These are phyloP conservation scores for Vesta saturnalis DNA, from an alignment of 2,888 invertebrate species.

Conservation along the genomic window DNA sequence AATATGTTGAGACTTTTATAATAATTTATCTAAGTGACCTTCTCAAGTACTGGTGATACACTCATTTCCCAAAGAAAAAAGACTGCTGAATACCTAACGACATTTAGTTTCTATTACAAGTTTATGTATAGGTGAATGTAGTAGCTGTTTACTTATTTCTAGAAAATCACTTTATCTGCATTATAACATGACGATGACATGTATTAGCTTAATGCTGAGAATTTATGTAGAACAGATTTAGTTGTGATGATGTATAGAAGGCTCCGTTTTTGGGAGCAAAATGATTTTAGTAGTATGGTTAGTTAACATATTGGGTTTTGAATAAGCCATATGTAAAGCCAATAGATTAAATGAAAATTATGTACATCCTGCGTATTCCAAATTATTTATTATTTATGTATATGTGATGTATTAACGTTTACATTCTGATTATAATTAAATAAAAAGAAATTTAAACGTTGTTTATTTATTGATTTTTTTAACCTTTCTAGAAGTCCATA, in stretches of 20 bases:
- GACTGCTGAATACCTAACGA: too few relatives aligned
- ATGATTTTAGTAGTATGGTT: conserved; percentile 38
- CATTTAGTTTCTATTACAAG: too few relatives aligned
- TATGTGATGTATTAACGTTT: background rate
- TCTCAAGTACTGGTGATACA: conserved; percentile 5
- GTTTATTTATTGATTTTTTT: background rate
- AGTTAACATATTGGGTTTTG: conserved; percentile 24
- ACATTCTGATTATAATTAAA: conserved; percentile 2
- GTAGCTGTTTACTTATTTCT: background rate
- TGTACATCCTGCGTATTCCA: conserved; percentile 3
- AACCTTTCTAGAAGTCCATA: too few relatives aligned
- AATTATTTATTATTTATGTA: conserved; percentile 22
- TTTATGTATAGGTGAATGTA: background rate
- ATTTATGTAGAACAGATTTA: conserved; percentile 2
- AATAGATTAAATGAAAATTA: conserved; percentile 17
- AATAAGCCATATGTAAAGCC: conserved; percentile 14
- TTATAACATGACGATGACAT: background rate
- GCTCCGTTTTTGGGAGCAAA: conserved; percentile 32
- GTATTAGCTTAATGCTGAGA: background rate
- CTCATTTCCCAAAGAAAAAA: too few relatives aligned
- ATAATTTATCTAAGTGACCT: conserved; percentile 1
- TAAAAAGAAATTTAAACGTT: background rate
- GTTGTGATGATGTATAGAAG: conserved; percentile 12
- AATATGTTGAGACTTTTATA: too few relatives aligned
- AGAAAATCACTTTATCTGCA: background rate